Percentiles rank a stretch among this genome's conserved stretches.
These are phyloP conservation scores for Lophochroa leadbeateri DNA, from an alignment of 2,113 vertebrate genomes.

Conservation along the genomic window DNA sequence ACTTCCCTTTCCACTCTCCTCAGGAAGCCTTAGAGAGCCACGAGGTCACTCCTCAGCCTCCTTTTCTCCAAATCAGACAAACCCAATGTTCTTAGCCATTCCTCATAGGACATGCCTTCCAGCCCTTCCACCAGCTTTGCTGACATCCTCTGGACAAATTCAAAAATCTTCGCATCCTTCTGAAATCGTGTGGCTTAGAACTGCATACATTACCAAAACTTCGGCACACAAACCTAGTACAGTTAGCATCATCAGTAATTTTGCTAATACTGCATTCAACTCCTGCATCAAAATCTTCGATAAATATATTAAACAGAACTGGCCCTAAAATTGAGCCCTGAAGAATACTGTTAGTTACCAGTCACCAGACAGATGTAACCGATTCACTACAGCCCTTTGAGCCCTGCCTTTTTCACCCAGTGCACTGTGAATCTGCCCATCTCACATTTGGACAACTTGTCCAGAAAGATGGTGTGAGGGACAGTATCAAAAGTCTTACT, in stretches of 20 bases:
- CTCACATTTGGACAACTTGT: background rate
- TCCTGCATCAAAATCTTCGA: background rate
- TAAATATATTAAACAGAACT: background rate
- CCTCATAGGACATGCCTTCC: background rate
- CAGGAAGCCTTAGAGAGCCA: background rate
- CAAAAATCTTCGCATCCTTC: background rate
- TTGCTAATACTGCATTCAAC: background rate
- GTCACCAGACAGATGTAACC: background rate
- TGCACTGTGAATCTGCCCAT: background rate
- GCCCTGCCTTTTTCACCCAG: background rate
- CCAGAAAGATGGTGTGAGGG: background rate
- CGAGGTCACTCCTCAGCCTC: background rate
- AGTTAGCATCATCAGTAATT: background rate
- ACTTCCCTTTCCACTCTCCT: background rate
- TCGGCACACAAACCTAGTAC: background rate
- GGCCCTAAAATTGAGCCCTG: background rate
- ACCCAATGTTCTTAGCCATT: background rate
- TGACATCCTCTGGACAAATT: background rate
- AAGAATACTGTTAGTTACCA: background rate
- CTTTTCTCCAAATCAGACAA: background rate
- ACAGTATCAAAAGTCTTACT: background rate
- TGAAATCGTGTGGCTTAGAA: background rate
- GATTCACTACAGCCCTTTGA: background rate
- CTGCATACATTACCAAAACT: background rate
- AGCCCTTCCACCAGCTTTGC: background rate